Base-by-base conservation (phyloP, 1,140 invertebrate species). In the Amyelois transitella region DNA sequence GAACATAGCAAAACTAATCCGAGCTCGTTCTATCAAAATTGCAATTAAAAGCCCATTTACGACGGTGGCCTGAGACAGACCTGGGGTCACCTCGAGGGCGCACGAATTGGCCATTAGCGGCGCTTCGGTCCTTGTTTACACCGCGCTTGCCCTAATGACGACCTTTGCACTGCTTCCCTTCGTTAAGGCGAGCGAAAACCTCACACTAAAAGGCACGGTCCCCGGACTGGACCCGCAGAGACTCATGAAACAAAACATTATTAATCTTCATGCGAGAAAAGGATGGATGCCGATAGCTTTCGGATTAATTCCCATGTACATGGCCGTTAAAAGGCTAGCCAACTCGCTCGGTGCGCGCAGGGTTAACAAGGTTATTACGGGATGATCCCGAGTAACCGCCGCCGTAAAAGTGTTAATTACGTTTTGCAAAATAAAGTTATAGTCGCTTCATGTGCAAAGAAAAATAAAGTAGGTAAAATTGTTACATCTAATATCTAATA, bases 161-260 rank as follows among this genome's bases (percentile, higher is more conserved):
- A 88, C 88, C 86, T 88, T 86, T 88, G 85, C 82, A 86, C 80
- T 82, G 81, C 76, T 88, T 88, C 88, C 88, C 88, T 89, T 88
- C 86, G 88, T 88, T 88, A 88, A 84, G 81, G 84, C 81, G 75
- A 86, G 81, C 77, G 81, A 83, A 85, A 85, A 85, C 83, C 84
- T 87, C 84, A 78, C 82, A 86, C 84, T 87, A 87, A 87, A 87
- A 87, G 84, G 84, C 82, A 76, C 69, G 60, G 62, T 72, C 73
- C 72, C 74, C 66, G 62, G 64, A 67, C 71, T 72, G 77, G 76
- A 75, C 72, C 73, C 80, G 61, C 55, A 63, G 74, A 83, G 76
- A 79, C 75, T 69, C 58, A 66, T 63, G 79, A 77, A 60, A 83
- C 72, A 79, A 80, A 79, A 79, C 52, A 67, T 64, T 32, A 43